Evolutionary conservation across 2,797 vertebrate genomes (phyloP).

Genomic region (Oryzias sinensis): DNA sequence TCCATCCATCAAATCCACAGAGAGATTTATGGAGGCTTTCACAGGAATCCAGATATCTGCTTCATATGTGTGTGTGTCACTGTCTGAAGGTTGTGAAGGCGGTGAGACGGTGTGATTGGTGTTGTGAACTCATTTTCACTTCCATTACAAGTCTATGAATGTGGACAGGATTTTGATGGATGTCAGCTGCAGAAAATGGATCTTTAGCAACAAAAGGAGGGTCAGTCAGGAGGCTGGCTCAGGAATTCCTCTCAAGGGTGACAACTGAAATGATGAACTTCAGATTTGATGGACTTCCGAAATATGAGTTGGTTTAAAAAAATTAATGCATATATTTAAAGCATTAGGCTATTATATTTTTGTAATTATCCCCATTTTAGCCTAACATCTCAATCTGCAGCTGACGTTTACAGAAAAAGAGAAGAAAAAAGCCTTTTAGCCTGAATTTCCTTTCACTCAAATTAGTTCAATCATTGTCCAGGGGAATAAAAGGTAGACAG

Average conservation of each 20-base stretch:
- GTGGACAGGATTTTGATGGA: slow-evolving; percentile 59
- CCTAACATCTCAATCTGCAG: slow-evolving; percentile 9
- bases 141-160: slow-evolving; percentile 65
- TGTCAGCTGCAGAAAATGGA: slow-evolving; percentile 61
- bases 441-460: slow-evolving; percentile 48
- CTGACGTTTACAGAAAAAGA: neutral
- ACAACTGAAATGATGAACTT: too few relatives aligned
- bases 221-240: slow-evolving; percentile 44
- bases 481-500: slow-evolving; percentile 23
- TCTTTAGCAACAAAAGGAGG: slow-evolving; percentile 62
- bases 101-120: slow-evolving; percentile 42
- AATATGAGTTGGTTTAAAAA: too few relatives aligned
- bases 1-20: slow-evolving; percentile 43
- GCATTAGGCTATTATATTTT: too few relatives aligned
- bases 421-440: slow-evolving; percentile 19
- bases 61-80: slow-evolving; percentile 8
- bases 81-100: slow-evolving; percentile 35
- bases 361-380: slow-evolving; percentile 16
- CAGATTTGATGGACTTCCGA: neutral
- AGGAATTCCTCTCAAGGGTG: slow-evolving; percentile 29
- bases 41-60: slow-evolving; percentile 18
- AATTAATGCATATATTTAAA: too few relatives aligned
- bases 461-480: slow-evolving; percentile 51
- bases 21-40: slow-evolving; percentile 26
- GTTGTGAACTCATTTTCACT: slow-evolving; percentile 62